A percentile compares a stretch with the other conserved stretches of the same genome.
Evolutionary conservation across 2,797 vertebrate genomes (phyloP).

Genomic region (Phataginus tricuspis): DNA sequence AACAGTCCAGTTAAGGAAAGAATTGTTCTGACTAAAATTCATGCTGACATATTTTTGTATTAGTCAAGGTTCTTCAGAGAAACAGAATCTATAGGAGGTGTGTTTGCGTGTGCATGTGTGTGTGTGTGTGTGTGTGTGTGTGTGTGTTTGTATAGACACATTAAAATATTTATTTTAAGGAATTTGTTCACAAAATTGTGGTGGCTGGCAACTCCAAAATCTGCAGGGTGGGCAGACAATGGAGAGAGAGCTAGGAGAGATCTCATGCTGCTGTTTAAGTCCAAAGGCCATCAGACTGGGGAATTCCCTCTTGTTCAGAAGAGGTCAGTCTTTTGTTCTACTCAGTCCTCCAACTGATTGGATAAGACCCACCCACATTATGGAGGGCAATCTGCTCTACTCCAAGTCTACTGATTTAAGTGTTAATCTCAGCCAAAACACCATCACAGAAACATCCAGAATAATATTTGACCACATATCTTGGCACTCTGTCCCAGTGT

Average conservation of each 20-base stretch:
- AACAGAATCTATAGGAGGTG: neutral
- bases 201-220: neutral
- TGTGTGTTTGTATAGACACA: neutral
- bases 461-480: neutral
- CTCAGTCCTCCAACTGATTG: neutral
- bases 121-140: too few species aligned
- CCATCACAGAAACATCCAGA: neutral
- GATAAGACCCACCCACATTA: too few species aligned
- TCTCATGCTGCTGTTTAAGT: neutral
- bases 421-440: neutral
- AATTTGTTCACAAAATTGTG: neutral
- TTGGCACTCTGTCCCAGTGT: neutral
- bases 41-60: neutral
- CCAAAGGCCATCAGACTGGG: neutral
- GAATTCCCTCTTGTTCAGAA: neutral
- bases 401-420: neutral
- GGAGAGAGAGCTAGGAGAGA: too few species aligned
- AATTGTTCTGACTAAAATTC: conserved; percentile 10
- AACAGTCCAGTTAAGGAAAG: neutral
- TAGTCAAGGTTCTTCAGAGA: conserved; percentile 22
- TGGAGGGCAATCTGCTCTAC: neutral
- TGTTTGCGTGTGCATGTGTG: accelerated
- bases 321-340: neutral
- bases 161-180: neutral
- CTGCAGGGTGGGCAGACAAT: neutral